Evolutionary conservation across 1,140 invertebrate species (phyloP), one percentile per base, ranked within the genome.

Genomic region (Hypothenemus hampei): DNA sequence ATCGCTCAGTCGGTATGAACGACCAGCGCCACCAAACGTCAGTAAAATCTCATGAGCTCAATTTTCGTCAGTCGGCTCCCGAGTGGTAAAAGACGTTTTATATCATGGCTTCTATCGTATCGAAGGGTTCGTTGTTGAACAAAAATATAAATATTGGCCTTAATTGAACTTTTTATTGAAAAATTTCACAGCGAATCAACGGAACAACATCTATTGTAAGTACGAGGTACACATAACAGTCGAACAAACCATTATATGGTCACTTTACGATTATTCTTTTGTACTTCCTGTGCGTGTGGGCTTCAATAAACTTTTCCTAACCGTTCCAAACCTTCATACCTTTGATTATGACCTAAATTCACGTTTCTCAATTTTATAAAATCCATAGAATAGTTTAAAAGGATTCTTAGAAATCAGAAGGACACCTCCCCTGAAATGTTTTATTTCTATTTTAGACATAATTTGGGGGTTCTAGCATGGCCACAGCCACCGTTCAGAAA

Each of bases 401-500:
- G n/a, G n/a, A n/a, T n/a, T n/a, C n/a, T n/a, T n/a, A n/a, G n/a
- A n/a, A n/a, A n/a, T n/a, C n/a, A n/a, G n/a, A n/a, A n/a, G 20
- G 48, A 29, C 48, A 51, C 48, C 48, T 40, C 48, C 48, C 48
- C 40, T 35, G 21, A 29, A 40, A 23, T 21, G 4, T 1, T 20
- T 24, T 10, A 10, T 44, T 44, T 45, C 35, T 36, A 45, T n/a
- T n/a, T n/a, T n/a, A n/a, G n/a, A n/a, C n/a, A n/a, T n/a, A 36
- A 21, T 39, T 22, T 43, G 24, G 31, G 50, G 29, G 18, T 35
- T 41, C 13, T 59, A 67, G 51, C 45, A 86, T 85, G 82, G 81
- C 82, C 76, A 84, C 83, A 67, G 78, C 81, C 73, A n/a, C n/a
- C n/a, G 75, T 86, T 70, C 83, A 84, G 66, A 82, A 84, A 70